Percentiles rank a stretch among this genome's conserved stretches.
Evolutionary conservation across 2,113 vertebrate species (phyloP).

Genomic region (Ochotona princeps): DNA sequence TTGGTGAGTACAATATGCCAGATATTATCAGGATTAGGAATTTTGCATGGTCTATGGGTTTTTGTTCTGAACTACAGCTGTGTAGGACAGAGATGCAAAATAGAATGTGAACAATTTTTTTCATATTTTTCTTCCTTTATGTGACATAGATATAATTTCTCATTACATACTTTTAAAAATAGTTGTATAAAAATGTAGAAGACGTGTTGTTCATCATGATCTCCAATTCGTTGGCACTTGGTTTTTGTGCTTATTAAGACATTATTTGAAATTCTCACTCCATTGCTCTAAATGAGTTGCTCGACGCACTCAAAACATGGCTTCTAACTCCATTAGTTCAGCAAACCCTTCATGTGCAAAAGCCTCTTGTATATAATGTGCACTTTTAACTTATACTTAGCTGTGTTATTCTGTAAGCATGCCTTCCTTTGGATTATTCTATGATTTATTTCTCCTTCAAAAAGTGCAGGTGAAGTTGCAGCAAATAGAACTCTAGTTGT

Average conservation of each 20-base stretch:
- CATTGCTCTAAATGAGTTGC: conserved; percentile 13
- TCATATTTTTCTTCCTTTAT: neutral
- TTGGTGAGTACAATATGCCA: neutral
- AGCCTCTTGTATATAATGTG: neutral
- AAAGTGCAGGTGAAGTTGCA: conserved; percentile 56
- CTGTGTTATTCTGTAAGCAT: conserved; percentile 22
- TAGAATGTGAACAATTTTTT: neutral
- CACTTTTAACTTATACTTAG: conserved; percentile 13
- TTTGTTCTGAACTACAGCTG: conserved; percentile 35
- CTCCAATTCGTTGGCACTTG: neutral
- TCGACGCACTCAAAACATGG: neutral
- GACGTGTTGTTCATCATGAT: neutral
- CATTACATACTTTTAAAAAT: neutral
- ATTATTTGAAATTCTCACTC: neutral
- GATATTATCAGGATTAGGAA: conserved; percentile 5
- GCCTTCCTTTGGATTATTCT: neutral
- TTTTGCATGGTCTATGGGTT: conserved; percentile 4
- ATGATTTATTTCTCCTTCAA: conserved; percentile 43
- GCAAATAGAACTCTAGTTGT: conserved; percentile 12
- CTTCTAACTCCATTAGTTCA: neutral
- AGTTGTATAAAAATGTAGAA: conserved; percentile 32
- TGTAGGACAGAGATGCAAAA: neutral
- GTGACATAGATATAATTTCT: neutral
- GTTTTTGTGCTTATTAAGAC: neutral
- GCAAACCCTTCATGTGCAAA: neutral